phyloP scores from a whole-genome alignment of 2,113 vertebrate species.

The Bubo blakistoni region DNA sequence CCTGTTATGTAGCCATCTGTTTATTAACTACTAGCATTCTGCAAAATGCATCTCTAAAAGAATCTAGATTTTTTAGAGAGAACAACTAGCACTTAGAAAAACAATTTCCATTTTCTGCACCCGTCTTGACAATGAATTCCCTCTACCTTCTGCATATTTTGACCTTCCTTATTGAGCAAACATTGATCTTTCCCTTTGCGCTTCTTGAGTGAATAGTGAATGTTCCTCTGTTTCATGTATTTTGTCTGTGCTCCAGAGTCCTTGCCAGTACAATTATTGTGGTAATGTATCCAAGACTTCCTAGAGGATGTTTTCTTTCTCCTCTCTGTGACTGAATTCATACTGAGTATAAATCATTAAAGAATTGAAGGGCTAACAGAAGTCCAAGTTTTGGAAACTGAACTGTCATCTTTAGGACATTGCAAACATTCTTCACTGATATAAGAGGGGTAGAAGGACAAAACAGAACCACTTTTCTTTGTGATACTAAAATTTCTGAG shows the following conservation, averaged over 20 bases:
- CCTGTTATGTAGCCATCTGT: conserved; percentile 21
- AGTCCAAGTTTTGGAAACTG: background rate
- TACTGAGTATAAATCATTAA: background rate
- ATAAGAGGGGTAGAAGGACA: background rate
- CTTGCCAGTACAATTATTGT: background rate
- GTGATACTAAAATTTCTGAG: background rate
- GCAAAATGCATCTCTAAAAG: background rate
- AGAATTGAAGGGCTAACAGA: background rate
- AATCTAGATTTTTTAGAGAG: background rate
- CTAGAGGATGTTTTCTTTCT: conserved; percentile 3
- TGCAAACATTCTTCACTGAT: background rate
- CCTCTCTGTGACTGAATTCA: background rate
- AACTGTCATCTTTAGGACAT: background rate
- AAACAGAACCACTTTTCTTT: background rate
- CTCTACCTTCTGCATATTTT: background rate
- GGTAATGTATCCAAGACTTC: background rate
- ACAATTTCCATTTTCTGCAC: background rate
- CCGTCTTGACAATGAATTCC: background rate
- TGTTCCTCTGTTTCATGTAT: background rate
- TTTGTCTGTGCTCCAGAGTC: background rate
- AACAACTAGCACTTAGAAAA: background rate
- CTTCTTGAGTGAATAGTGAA: background rate
- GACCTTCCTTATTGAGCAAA: background rate
- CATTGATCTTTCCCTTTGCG: background rate
- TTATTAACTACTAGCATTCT: conserved; percentile 31